Evolutionary conservation across 2,888 invertebrate species (phyloP).

Genomic region (Lutraria lutraria): DNA sequence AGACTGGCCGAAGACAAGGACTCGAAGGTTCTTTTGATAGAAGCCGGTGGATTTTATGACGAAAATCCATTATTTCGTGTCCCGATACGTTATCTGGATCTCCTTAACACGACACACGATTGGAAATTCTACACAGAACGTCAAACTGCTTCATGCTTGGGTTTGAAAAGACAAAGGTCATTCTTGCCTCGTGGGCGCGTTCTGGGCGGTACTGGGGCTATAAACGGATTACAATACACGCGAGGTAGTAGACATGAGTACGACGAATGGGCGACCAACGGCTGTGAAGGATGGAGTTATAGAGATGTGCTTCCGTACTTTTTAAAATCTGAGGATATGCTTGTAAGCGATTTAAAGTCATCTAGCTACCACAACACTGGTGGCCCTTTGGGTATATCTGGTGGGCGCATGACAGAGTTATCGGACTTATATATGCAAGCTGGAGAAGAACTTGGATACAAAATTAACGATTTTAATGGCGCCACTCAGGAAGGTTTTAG

Average conservation of each 20-base stretch:
- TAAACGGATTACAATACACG: conserved; percentile 30
- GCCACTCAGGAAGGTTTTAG: too few species aligned
- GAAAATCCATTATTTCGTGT: conserved; percentile 32
- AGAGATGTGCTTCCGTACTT: too few species aligned
- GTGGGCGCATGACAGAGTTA: conserved; percentile 13
- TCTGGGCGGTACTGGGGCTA: conserved; percentile 29
- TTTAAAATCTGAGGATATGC: too few species aligned
- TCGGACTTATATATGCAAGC: conserved; percentile 41
- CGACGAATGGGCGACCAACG: too few species aligned
- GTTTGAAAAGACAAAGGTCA: background rate
- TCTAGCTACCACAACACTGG: conserved; percentile 30
- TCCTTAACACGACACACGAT: conserved; percentile 13
- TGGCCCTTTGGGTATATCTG: conserved; percentile 23
- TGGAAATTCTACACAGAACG: conserved; percentile 41
- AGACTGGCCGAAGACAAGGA: conserved; percentile 27
- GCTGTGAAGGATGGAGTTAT: too few species aligned
- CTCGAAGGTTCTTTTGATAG: conserved; percentile 24
- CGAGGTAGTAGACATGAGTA: conserved; percentile 32
- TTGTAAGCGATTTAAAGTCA: conserved; percentile 27
- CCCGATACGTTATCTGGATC: background rate
- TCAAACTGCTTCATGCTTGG: conserved; percentile 24
- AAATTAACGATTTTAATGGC: conserved; percentile 41
- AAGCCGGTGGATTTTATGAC: conserved; percentile 44
- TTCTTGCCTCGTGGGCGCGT: conserved; percentile 37
- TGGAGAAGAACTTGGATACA: conserved; percentile 39